Evolutionary conservation across 2,113 vertebrate genomes (phyloP), one percentile per base, ranked within the genome.

Genomic region (Tupaia tana): DNA sequence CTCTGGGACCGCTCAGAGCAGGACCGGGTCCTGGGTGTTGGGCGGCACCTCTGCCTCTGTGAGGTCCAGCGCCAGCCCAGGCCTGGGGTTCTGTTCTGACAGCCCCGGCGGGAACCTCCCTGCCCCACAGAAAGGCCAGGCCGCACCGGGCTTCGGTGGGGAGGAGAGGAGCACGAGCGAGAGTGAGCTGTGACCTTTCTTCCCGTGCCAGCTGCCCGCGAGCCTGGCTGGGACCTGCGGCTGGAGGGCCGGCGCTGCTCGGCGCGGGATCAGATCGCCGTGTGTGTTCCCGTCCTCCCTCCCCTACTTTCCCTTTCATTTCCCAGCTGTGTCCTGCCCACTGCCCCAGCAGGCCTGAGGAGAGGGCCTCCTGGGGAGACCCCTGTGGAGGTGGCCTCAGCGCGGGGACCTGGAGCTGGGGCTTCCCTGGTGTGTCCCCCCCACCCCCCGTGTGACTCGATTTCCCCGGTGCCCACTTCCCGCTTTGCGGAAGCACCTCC

Each of bases 171-270:
- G 86, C 19, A 1, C 0, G 22, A 54, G 54, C 29, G 86, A 90
- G 22, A 54, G 54, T 31, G 86, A 90, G 79, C 87, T n/a, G 67
- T 92, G 94, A 93, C 94, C 92, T 95, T 95, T 91, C 58, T 58
- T n/a, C 73, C 25, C 19, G 56, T 80, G 93, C 95, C 90, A 92
- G 86, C 89, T 63, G 75, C 43, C 43, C 43, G 43, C 43, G 85
- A 87, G 94, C 29, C 69, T 79, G 7, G 1, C 74, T 70, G 85
- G 90, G 89, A 74, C 54, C 69, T 58, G 77, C 15, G 25, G 43
- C 66, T 66, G 9, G 69, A n/a, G 69, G 69, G 73, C 67, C 22
- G 16, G 29, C n/a, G 54, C 2, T 52, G 22, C 58, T 15, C 31
- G 69, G 66, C 3, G 0, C 3, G 0, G 91, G 75, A 61, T 34